These are phyloP conservation scores for Agrotis ipsilon DNA, from an alignment of 2,888 invertebrate species.

Conservation along the genomic window DNA sequence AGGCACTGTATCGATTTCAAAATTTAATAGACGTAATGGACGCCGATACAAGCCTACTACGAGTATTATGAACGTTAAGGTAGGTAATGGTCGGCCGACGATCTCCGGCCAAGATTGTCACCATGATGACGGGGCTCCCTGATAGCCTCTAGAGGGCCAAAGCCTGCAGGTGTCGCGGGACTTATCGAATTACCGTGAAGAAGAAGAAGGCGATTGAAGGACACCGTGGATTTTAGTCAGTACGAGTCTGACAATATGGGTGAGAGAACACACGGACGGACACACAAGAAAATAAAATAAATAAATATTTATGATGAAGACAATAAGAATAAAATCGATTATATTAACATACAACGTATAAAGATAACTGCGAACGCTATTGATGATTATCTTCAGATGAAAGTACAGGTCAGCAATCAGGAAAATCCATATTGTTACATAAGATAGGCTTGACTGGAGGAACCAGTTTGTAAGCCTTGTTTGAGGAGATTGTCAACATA, in stretches of 20 bases:
- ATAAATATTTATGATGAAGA: neutral
- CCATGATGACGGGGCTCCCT: no score
- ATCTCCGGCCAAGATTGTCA: no score
- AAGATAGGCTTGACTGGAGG: neutral
- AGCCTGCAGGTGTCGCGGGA: no score
- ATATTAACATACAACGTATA: neutral
- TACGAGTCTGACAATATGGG: no score
- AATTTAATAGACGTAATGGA: neutral
- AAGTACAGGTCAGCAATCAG: neutral
- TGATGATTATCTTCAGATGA: neutral
- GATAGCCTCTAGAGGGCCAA: no score
- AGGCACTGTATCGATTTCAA: constrained; percentile 7
- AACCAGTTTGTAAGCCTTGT: no score
- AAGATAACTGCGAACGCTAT: neutral
- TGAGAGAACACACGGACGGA: no score
- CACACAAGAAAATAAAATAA: no score
- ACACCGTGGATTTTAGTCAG: no score
- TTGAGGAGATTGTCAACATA: neutral
- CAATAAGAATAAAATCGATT: neutral
- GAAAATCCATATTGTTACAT: neutral
- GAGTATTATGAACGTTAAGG: neutral
- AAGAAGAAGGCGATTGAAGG: no score
- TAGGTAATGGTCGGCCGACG: neutral
- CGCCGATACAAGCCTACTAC: neutral
- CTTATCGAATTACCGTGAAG: no score